phyloP scores from a whole-genome alignment of 2,797 vertebrate species.

The Psittacula derbiana region DNA sequence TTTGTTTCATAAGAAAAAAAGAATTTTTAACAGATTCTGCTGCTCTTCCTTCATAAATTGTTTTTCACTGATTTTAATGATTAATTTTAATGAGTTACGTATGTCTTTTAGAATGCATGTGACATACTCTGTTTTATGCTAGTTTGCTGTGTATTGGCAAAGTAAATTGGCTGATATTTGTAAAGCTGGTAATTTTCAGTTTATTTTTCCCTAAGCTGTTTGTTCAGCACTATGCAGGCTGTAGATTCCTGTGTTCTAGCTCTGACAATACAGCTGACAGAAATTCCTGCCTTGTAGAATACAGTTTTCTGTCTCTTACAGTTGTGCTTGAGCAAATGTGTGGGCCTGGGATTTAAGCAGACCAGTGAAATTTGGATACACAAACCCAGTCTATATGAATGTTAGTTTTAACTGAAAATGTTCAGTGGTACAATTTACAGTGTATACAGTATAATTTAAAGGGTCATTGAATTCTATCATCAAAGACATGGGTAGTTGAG shows the following conservation, averaged over 20 bases:
- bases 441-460: not conserved
- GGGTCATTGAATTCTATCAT: not conserved
- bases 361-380: not conserved
- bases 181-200: not conserved
- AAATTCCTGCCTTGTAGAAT: not conserved
- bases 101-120: not conserved
- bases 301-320: not conserved
- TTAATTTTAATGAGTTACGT: not conserved
- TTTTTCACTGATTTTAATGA: not conserved
- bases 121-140: not conserved
- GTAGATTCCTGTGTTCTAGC: not conserved
- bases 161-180: not conserved
- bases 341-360: not conserved
- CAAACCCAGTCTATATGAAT: not conserved
- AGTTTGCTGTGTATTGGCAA: not conserved
- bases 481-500: not conserved
- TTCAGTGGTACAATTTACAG: not conserved
- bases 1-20: not conserved
- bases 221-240: not conserved
- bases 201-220: not conserved
- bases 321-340: not conserved
- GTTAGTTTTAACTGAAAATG: not conserved
- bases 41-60: not conserved
- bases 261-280: not conserved
- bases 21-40: not conserved